A percentile compares a stretch with the other conserved stretches of the same genome.
Conservation (phyloP, 2,797 vertebrate genomes). For the Kryptopterus vitreolus region DNA sequence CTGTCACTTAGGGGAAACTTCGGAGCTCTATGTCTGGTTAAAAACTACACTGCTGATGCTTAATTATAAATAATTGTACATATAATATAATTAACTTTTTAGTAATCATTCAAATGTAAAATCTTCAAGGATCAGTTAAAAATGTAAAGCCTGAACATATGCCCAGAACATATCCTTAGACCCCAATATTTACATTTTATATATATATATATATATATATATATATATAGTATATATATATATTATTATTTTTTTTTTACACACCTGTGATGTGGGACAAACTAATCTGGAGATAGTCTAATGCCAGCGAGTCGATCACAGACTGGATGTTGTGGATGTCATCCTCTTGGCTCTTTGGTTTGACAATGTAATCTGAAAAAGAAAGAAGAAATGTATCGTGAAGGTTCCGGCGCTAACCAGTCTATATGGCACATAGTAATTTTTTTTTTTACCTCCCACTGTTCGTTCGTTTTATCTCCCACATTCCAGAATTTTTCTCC, state of each 20-base stretch:
- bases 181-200: background rate
- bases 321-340: conserved; percentile 91
- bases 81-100: no score
- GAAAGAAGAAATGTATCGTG: background rate
- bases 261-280: conserved; percentile 95
- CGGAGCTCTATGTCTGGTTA: background rate
- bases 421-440: background rate
- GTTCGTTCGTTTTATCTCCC: no score
- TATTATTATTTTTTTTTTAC: no score
- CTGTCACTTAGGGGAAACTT: background rate
- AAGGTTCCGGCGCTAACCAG: no score
- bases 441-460: no score
- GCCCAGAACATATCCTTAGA: background rate
- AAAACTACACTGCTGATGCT: background rate
- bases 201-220: no score
- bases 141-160: background rate
- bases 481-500: no score
- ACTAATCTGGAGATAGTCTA: conserved; percentile 97
- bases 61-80: background rate
- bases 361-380: conserved; percentile 80
- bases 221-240: no score
- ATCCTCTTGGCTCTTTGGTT: conserved; percentile 83
- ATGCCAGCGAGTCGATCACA: conserved; percentile 91
- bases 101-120: no score
- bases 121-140: background rate